A percentile compares a stretch with the other conserved stretches of the same genome.
Conservation (phyloP, 92 coral and sea anemone genomes). For the Phymanthus crucifer region DNA sequence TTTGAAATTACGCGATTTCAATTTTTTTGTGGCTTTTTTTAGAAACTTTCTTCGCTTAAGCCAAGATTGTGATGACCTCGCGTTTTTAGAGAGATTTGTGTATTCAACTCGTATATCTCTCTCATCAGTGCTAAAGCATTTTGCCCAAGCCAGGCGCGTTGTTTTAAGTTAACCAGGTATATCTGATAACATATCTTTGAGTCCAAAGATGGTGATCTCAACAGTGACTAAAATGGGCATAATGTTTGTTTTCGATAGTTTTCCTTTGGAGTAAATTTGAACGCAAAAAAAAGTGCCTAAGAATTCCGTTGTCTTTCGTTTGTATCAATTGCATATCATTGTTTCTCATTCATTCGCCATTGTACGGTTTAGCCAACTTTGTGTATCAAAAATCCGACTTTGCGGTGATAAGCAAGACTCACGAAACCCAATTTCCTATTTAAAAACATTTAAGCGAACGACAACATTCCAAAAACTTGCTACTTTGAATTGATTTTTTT, state of each 20-base stretch:
- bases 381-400: constrained; percentile 12
- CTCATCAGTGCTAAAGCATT: neutral
- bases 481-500: neutral
- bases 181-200: neutral
- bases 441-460: neutral
- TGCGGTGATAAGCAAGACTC: constrained; percentile 15
- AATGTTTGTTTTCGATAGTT: neutral
- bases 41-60: too few species aligned
- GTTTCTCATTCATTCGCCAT: neutral
- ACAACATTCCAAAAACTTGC: neutral
- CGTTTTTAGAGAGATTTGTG: neutral
- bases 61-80: too few species aligned
- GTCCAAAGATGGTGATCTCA: neutral
- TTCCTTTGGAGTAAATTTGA: neutral
- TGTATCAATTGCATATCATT: too few species aligned
- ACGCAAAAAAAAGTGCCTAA: neutral
- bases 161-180: neutral
- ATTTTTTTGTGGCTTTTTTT: too few species aligned
- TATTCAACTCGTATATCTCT: too few species aligned
- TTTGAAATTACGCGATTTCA: too few species aligned
- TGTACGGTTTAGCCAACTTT: neutral
- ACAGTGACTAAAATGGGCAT: neutral
- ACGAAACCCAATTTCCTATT: neutral
- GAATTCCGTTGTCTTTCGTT: neutral
- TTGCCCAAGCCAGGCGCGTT: neutral